These are phyloP conservation scores for Montifringilla adamsi DNA, from an alignment of 2,113 vertebrate species.

Conservation along the genomic window DNA sequence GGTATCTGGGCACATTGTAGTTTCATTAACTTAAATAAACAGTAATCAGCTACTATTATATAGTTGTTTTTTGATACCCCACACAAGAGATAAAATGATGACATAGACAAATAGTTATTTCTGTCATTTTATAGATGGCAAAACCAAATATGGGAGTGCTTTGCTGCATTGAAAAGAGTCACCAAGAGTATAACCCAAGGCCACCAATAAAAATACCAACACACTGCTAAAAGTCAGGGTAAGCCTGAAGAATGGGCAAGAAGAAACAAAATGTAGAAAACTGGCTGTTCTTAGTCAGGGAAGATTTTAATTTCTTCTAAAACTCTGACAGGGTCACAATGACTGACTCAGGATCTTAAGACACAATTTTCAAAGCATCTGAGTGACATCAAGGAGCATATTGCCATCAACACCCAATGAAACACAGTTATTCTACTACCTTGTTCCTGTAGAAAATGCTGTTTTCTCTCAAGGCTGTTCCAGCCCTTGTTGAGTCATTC, in stretches of 20 bases:
- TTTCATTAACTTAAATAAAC: neutral
- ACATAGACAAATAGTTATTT: neutral
- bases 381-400: neutral
- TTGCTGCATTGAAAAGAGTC: neutral
- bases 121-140: neutral
- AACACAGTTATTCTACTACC: neutral
- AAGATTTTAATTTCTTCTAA: neutral
- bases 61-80: neutral
- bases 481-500: neutral
- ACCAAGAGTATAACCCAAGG: neutral
- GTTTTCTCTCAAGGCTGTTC: neutral
- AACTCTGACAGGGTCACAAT: neutral
- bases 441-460: neutral
- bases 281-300: neutral
- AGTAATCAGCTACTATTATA: neutral
- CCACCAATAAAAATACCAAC: neutral
- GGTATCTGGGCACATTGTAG: neutral
- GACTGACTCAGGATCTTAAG: neutral
- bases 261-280: neutral
- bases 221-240: neutral
- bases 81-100: fast-evolving
- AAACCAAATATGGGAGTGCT: neutral
- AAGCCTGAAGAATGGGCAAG: neutral
- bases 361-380: neutral
- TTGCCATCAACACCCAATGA: neutral